Evolutionary conservation across 2,888 invertebrate genomes (phyloP).

Genomic region (Spodoptera picta): DNA sequence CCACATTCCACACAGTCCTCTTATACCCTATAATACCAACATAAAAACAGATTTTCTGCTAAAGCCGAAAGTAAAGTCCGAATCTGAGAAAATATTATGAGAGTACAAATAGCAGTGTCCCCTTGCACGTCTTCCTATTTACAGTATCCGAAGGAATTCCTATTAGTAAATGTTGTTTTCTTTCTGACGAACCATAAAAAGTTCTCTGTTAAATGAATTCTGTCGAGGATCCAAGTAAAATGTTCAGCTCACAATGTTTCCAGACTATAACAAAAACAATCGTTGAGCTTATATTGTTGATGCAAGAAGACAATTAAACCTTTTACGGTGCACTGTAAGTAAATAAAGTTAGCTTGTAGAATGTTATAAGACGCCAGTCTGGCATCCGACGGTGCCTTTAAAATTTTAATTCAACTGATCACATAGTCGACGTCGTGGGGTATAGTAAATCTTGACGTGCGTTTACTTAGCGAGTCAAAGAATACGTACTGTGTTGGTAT

Average conservation of each 20-base stretch:
- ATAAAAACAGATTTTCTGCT: constrained; percentile 73
- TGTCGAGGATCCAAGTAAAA: constrained; percentile 75
- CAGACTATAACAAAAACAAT: constrained; percentile 77
- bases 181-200: constrained; percentile 82
- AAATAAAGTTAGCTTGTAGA: constrained; percentile 31
- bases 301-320: constrained; percentile 72
- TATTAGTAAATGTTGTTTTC: constrained; percentile 84
- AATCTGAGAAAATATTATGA: constrained; percentile 80
- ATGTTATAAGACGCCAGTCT: constrained; percentile 24
- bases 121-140: constrained; percentile 85
- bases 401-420: constrained; percentile 52
- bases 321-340: constrained; percentile 52
- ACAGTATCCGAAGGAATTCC: constrained; percentile 84
- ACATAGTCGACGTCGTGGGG: constrained; percentile 37
- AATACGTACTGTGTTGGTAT: constrained; percentile 43
- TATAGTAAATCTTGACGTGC: constrained; percentile 28
- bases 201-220: constrained; percentile 80
- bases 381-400: constrained; percentile 35
- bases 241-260: constrained; percentile 75
- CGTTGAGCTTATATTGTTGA: constrained; percentile 73
- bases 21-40: constrained; percentile 67
- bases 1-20: constrained; percentile 59
- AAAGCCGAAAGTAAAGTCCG: constrained; percentile 73
- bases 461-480: constrained; percentile 52
- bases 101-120: constrained; percentile 76